phyloP scores from a whole-genome alignment of 2,888 invertebrate species.

The Scelioninae gen. 1 region DNA sequence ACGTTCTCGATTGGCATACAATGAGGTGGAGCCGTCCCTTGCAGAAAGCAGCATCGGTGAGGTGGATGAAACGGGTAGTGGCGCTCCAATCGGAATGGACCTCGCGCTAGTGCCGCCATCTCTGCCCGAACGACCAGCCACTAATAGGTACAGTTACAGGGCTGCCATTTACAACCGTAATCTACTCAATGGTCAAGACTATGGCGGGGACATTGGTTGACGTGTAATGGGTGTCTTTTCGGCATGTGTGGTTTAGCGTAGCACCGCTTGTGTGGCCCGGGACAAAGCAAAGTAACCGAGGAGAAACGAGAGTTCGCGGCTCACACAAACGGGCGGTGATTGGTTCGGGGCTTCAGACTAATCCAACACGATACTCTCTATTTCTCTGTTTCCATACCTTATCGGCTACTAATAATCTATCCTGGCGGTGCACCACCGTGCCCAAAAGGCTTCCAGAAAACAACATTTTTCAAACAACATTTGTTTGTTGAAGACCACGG shows the following conservation, averaged over 20 bases:
- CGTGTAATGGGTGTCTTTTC: conserved; percentile 92
- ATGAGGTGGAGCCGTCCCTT: conserved; percentile 86
- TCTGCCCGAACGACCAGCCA: conserved; percentile 86
- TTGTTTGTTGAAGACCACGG: conserved; percentile 57
- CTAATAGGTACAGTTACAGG: conserved; percentile 89
- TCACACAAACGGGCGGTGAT: conserved; percentile 72
- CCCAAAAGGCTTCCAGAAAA: conserved; percentile 69
- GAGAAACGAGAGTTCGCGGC: neutral
- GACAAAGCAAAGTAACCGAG: neutral
- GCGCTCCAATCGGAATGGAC: conserved; percentile 79
- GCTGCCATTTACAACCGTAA: conserved; percentile 88
- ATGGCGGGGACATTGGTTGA: conserved; percentile 89
- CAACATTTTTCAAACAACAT: conserved; percentile 29
- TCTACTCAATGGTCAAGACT: conserved; percentile 86
- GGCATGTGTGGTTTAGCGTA: conserved; percentile 90
- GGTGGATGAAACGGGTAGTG: conserved; percentile 83
- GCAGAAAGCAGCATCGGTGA: conserved; percentile 87
- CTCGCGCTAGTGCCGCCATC: conserved; percentile 86
- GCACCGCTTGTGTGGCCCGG: conserved; percentile 66
- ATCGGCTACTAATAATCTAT: conserved; percentile 78
- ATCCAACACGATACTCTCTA: conserved; percentile 77
- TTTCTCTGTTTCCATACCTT: conserved; percentile 67
- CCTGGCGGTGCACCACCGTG: conserved; percentile 75
- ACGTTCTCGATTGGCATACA: conserved; percentile 88
- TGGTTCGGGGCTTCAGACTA: conserved; percentile 78